Base-by-base conservation (phyloP, 2,797 vertebrate species). In the Melanitta fusca region DNA sequence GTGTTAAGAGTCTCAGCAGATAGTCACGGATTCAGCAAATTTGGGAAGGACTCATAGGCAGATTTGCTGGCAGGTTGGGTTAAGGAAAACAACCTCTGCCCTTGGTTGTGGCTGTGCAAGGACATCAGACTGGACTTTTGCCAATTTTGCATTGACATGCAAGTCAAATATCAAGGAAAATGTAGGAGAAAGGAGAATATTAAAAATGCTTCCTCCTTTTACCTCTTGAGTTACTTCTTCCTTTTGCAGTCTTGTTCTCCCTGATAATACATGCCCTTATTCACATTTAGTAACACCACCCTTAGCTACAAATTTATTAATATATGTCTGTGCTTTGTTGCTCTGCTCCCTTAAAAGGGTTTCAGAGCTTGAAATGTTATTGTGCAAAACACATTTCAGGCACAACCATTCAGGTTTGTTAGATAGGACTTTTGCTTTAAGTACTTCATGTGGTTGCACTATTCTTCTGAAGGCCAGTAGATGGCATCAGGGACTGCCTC, bases 401-500 rank as follows among this genome's bases (percentile, higher is more conserved):
- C 25, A 7, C 5, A 32, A 7, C 11, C 5, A 1, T 51, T 5
- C 8, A 38, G 3, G 7, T 38, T 73, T 45, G 5, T 11, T 47
- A 8, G 43, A 43, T 5, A 72, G 36, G 17, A 27, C 2, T 20
- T 51, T 79, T 53, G 27, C 61, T 64, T 36, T 19, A 61, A 57
- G 13, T 25, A 20, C 5, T 56, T 85, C 28, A 77, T 10, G 36
- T 38, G 25, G 14, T 32, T 30, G 24, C 28, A 9, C 32, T 61
- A 18, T 78, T 18, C 84, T 92, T 69, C 61, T 36, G 49, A 47
- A 9, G 12, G 15, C 85, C 97, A 75, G 90, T 91, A 97, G 97
- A 89, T 96, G 97, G 93, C 96, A 92, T 18, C 60, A 91, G 75
- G 89, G 78, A 88, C 70, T 90, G 47, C 45, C 30, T 85, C 20